A percentile compares a stretch with the other conserved stretches of the same genome.
Conservation (phyloP, 2,113 vertebrate genomes). For the Odontesthes bonariensis region DNA sequence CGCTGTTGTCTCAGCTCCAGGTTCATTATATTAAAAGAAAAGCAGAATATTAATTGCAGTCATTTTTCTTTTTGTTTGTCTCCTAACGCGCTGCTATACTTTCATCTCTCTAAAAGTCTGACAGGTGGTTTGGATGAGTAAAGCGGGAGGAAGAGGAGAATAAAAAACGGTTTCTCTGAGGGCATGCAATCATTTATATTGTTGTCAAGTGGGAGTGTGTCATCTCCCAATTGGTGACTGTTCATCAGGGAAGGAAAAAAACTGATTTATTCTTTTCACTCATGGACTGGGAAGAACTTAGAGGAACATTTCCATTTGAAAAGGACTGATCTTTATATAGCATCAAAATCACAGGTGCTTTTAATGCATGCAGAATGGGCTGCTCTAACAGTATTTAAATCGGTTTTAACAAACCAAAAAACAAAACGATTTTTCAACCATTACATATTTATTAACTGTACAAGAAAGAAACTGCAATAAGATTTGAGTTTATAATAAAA, state of each 20-base stretch:
- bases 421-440: no score
- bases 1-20: slow-evolving; percentile 46
- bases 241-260: slow-evolving; percentile 1
- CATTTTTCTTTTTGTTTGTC: background rate
- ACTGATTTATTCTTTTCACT: slow-evolving; percentile 24
- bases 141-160: slow-evolving; percentile 29
- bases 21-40: slow-evolving; percentile 59
- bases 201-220: slow-evolving; percentile 30
- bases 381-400: no score
- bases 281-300: background rate
- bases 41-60: slow-evolving; percentile 57
- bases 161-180: slow-evolving; percentile 45
- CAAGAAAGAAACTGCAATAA: no score
- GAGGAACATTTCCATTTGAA: slow-evolving; percentile 27
- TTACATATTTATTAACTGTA: no score
- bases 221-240: slow-evolving; percentile 1
- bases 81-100: background rate
- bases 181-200: slow-evolving; percentile 34
- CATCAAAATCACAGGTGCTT: slow-evolving; percentile 16
- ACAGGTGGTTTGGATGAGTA: slow-evolving; percentile 47
- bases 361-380: background rate
- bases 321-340: background rate
- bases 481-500: no score
- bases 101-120: slow-evolving; percentile 34
- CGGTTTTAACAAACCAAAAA: no score